These are phyloP conservation scores for Drosophila ironensis DNA, from an alignment of 1,140 invertebrate genomes.

Conservation along the genomic window DNA sequence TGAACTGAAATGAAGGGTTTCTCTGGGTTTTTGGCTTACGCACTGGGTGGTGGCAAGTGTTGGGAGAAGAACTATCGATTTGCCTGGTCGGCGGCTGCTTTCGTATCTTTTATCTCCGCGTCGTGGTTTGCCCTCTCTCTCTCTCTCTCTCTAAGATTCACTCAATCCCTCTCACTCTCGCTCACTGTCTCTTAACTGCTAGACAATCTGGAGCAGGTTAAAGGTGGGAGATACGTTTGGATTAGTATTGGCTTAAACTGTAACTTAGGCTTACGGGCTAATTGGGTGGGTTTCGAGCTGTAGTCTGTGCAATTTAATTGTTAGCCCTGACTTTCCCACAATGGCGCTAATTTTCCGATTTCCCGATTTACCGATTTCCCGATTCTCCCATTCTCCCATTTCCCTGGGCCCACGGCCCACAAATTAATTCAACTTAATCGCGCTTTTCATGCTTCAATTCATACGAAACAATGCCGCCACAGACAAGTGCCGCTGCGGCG, in stretches of 20 bases:
- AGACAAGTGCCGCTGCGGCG: too few relatives aligned
- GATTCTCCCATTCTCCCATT: too few relatives aligned
- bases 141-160: constrained; percentile 19
- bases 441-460: constrained; percentile 69
- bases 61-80: constrained; percentile 15
- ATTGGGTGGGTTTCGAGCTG: neutral
- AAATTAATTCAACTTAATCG: constrained; percentile 62
- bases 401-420: too few relatives aligned
- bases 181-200: constrained; percentile 11
- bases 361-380: too few relatives aligned
- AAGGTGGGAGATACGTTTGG: neutral
- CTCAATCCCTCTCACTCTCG: constrained; percentile 2
- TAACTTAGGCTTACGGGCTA: constrained; percentile 53
- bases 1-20: neutral
- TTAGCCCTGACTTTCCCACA: constrained; percentile 53
- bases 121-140: constrained; percentile 14
- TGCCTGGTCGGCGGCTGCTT: constrained; percentile 15
- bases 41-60: constrained; percentile 39
- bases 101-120: constrained; percentile 10
- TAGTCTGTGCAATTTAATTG: constrained; percentile 49
- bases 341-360: constrained; percentile 54
- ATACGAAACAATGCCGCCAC: constrained; percentile 51
- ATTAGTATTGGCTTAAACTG: constrained; percentile 12
- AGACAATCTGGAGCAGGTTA: constrained; percentile 35
- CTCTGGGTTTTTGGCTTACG: constrained; percentile 55